Percentiles rank a stretch among this genome's conserved stretches.
phyloP scores from a whole-genome alignment of 2,797 vertebrate genomes.

The Cichlasoma orientale region DNA sequence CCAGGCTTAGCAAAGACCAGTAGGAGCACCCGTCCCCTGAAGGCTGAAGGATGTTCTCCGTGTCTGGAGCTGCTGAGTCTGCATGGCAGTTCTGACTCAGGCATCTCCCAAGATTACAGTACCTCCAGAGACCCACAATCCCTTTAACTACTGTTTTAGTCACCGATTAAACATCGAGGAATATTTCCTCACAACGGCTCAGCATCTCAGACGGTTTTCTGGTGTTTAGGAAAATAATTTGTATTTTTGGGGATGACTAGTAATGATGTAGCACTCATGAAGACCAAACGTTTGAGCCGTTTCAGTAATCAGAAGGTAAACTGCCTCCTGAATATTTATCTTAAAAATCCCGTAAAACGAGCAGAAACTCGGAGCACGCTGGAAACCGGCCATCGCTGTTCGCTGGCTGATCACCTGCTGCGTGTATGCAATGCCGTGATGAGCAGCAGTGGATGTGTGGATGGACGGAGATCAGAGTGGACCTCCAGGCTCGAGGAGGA shows the following conservation, averaged over 20 bases:
- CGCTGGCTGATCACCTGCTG: conserved; percentile 21
- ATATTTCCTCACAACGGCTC: too few species aligned
- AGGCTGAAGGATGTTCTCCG: not conserved
- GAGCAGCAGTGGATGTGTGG: conserved; percentile 51
- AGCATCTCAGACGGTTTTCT: too few species aligned
- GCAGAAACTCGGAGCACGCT: conserved; percentile 28
- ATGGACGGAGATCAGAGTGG: conserved; percentile 48
- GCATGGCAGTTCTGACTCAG: not conserved
- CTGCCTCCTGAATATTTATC: not conserved
- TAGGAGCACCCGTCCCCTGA: too few species aligned
- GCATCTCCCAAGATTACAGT: not conserved
- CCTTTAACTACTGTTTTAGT: not conserved
- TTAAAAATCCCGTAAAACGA: not conserved
- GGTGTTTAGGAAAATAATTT: too few species aligned
- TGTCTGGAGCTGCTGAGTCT: not conserved
- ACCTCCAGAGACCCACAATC: not conserved
- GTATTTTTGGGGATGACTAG: too few species aligned
- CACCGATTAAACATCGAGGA: not conserved
- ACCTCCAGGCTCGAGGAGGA: conserved; percentile 33
- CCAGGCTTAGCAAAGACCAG: not conserved
- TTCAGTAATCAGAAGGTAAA: not conserved
- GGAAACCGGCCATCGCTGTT: not conserved
- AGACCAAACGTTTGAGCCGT: not conserved
- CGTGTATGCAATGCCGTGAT: conserved; percentile 46
- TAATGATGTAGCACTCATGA: too few species aligned